phyloP scores from a whole-genome alignment of 2,113 vertebrate genomes.

The Desmodus rotundus region DNA sequence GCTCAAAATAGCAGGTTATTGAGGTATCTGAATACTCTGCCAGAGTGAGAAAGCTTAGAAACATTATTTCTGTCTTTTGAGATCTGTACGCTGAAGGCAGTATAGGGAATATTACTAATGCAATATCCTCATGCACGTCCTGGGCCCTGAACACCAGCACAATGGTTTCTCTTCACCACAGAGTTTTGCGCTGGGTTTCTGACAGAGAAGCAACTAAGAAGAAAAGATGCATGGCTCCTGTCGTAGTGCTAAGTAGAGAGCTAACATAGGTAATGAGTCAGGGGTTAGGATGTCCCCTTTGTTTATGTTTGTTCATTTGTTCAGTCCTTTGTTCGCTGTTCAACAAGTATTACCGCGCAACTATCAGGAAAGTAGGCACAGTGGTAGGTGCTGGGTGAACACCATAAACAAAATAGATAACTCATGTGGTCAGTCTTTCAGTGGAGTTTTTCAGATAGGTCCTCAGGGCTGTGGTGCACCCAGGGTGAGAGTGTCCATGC shows the following conservation, averaged over 20 bases:
- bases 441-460: background rate
- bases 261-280: fast-evolving
- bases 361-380: background rate
- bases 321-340: background rate
- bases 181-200: background rate
- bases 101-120: background rate
- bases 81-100: background rate
- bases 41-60: background rate
- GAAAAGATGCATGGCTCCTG: background rate
- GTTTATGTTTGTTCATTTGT: background rate
- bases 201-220: background rate
- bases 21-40: background rate
- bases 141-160: background rate
- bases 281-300: background rate
- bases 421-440: background rate
- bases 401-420: background rate
- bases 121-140: background rate
- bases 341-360: background rate
- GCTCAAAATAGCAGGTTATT: background rate
- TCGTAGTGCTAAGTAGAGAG: background rate
- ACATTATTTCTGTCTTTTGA: background rate
- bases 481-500: background rate
- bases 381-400: background rate
- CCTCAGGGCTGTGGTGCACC: background rate
- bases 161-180: background rate